Base-by-base conservation (phyloP, 2,113 vertebrate species). In the Tragelaphus imberbis region DNA sequence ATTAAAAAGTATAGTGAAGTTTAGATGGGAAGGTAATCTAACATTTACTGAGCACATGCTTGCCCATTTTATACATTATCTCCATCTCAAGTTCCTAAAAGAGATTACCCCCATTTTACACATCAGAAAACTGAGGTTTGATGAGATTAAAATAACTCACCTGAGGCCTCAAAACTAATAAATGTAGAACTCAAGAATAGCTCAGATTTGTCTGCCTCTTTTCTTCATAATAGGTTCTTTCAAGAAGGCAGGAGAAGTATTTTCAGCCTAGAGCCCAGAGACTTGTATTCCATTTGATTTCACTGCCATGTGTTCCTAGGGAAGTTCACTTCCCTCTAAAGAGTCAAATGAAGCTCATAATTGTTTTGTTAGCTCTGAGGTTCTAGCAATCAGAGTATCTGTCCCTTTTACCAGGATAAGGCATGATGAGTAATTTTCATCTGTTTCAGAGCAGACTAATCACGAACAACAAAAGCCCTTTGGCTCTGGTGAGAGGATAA, bases 201-300 rank as follows among this genome's bases (percentile, higher is more conserved):
- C 9, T 49, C 13, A 85, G 53, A 33, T 59, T 84, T 93, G 33
- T 49, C 86, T 94, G 55, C 71, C 71, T 91, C 80, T 88, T 92
- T 84, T 49, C 77, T 58, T 97, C 95, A 75, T 53, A 86, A 56
- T 44, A 86, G 21, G 3, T 65, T 96, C n/a, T 68, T n/a, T 79
- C 55, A 95, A 75, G 13, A 13, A 87, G 44, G 7, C 2, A 88
- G 51, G 13, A 14, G 40, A 85, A 65, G 14, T 75, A 61, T 59
- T 94, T 94, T 84, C 92, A 95, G 27, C n/a, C n/a, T 93, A 59
- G 61, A 94, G 79, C 36, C n/a, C 61, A 61, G 84, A 96, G 28
- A 94, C 15, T 88, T 85, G 27, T 53, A 75, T 88, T 88, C 89
- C 44, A 40, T 95, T 94, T 93, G 21, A 77, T 68, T 94, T 97